Evolutionary conservation across 2,888 invertebrate species (phyloP).

Genomic region (Amiota minor): DNA sequence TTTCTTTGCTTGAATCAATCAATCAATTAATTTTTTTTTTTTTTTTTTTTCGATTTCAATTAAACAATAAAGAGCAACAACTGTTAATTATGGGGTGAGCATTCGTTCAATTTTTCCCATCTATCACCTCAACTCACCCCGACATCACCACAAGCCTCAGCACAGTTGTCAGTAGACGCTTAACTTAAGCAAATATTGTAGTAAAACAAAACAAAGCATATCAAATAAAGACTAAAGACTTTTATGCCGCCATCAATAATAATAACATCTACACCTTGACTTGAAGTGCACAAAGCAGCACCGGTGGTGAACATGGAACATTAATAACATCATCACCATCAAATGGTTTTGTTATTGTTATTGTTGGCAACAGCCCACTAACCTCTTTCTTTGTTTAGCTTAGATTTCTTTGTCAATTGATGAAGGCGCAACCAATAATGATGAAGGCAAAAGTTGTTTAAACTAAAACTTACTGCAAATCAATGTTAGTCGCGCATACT

Average conservation of each 20-base stretch:
- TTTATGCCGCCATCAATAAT: not conserved
- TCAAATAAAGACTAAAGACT: not conserved
- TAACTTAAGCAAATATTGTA: not conserved
- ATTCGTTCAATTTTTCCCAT: not conserved
- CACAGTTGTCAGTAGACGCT: not conserved
- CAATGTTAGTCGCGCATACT: slow-evolving; percentile 14
- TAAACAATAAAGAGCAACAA: slow-evolving; percentile 9
- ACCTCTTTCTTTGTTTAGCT: slow-evolving; percentile 1
- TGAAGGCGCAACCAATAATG: not conserved
- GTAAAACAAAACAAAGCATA: not conserved
- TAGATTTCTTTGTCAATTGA: too few relatives aligned
- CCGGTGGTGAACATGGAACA: not conserved
- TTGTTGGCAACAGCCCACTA: slow-evolving; percentile 12
- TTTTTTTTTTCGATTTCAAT: not conserved
- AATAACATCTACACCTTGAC: too few relatives aligned
- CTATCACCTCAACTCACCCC: too few relatives aligned
- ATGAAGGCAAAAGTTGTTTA: not conserved
- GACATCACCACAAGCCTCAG: too few relatives aligned
- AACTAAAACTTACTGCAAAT: slow-evolving; percentile 19
- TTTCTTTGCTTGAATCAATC: not conserved
- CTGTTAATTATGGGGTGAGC: not conserved
- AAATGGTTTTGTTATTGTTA: not conserved
- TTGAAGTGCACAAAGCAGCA: not conserved
- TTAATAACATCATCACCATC: not conserved
- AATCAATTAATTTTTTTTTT: too few relatives aligned